A percentile compares a stretch with the other conserved stretches of the same genome.
phyloP scores from a whole-genome alignment of 2,113 vertebrate species.

The Coracopsis vasa region DNA sequence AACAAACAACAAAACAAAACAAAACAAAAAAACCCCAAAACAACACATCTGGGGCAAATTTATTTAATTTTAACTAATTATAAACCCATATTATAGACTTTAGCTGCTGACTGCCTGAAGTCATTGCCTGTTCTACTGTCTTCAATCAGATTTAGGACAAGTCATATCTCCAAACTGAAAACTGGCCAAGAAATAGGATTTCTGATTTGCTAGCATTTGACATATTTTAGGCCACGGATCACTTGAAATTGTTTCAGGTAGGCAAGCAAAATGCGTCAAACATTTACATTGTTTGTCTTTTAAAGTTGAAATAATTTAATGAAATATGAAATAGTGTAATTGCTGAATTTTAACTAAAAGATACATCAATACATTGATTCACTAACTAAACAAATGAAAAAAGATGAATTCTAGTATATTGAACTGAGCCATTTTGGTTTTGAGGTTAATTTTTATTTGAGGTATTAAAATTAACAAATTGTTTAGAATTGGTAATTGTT shows the following conservation, averaged over 20 bases:
- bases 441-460: neutral
- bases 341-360: neutral
- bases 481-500: neutral
- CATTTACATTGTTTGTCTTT: neutral
- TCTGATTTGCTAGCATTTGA: neutral
- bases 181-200: neutral
- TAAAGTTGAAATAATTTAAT: neutral
- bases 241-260: neutral
- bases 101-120: neutral
- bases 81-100: neutral
- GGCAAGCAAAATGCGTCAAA: neutral
- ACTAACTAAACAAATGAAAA: neutral
- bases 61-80: neutral
- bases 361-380: neutral
- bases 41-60: neutral
- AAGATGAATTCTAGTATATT: neutral
- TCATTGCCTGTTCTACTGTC: neutral
- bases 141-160: neutral
- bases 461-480: neutral
- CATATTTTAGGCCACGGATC: neutral
- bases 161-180: neutral
- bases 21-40: neutral
- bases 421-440: neutral
- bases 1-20: neutral
- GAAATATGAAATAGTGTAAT: neutral